phyloP scores from a whole-genome alignment of 1,140 invertebrate species.

The Drosophila bocqueti region DNA sequence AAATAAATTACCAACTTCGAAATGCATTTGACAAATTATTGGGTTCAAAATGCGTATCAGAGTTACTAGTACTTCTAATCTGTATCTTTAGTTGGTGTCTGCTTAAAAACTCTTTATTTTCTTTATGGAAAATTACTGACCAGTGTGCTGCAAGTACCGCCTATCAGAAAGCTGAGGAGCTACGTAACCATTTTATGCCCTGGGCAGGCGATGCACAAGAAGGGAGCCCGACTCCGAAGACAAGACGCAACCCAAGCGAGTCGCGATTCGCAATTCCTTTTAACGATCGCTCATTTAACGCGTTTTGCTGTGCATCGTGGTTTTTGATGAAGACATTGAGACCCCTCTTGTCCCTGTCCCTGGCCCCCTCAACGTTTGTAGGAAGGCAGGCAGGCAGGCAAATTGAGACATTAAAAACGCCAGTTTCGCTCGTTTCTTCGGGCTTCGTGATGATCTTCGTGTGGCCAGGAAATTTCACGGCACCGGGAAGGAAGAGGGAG shows the following conservation, averaged over 20 bases:
- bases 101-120: neutral
- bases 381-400: constrained; percentile 66
- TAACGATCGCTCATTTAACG: constrained; percentile 83
- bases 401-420: constrained; percentile 81
- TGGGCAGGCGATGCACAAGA: constrained; percentile 41
- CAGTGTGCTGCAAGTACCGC: constrained; percentile 54
- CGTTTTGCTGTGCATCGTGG: constrained; percentile 69
- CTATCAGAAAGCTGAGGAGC: constrained; percentile 31
- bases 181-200: constrained; percentile 58
- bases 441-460: constrained; percentile 55
- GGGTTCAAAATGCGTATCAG: neutral
- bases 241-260: constrained; percentile 47
- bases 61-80: neutral
- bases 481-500: constrained; percentile 1
- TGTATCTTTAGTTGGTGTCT: too few species aligned
- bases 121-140: neutral
- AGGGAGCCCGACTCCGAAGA: constrained; percentile 43
- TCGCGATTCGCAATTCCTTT: constrained; percentile 66
- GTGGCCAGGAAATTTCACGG: constrained; percentile 58
- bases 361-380: constrained; percentile 20
- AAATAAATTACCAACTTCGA: neutral
- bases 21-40: neutral
- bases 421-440: constrained; percentile 40
- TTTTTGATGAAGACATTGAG: constrained; percentile 79
- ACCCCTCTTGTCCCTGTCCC: constrained; percentile 6